Conservation (phyloP, 2,797 vertebrate genomes). For the Enteromius argenteus region DNA sequence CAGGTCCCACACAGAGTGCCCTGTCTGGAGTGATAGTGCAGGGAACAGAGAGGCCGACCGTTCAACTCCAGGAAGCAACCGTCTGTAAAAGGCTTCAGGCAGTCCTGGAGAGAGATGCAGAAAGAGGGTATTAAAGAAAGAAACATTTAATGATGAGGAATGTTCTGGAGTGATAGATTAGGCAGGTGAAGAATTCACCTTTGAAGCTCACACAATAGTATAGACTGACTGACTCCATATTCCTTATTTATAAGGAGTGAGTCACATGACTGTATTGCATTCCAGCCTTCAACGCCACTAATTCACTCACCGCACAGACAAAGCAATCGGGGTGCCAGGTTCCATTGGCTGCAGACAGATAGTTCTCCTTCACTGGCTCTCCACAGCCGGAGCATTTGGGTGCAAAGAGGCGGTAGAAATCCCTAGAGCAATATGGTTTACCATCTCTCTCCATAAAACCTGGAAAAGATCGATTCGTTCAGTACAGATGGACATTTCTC, state of each 20-base stretch:
- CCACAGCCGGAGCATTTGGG: conserved; percentile 90
- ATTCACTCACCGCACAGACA: conserved; percentile 85
- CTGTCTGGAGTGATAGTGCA: conserved; percentile 86
- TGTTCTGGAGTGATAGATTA: background rate
- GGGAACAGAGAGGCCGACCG: conserved; percentile 85
- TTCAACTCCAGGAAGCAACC: conserved; percentile 88
- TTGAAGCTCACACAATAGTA: conserved; percentile 32
- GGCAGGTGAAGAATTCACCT: conserved; percentile 17
- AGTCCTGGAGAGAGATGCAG: conserved; percentile 81
- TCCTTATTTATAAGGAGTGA: conserved; percentile 33
- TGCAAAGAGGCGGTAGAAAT: conserved; percentile 89
- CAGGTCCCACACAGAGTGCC: conserved; percentile 87
- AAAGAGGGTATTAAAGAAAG: background rate
- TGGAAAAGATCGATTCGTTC: conserved; percentile 58
- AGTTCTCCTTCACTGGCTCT: conserved; percentile 81
- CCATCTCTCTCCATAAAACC: conserved; percentile 86
- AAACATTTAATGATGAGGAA: background rate
- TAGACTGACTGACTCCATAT: conserved; percentile 47
- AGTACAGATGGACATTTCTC: background rate
- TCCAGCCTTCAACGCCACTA: conserved; percentile 34
- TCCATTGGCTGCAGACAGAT: conserved; percentile 87
- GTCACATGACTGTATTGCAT: conserved; percentile 40
- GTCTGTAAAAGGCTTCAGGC: conserved; percentile 77
- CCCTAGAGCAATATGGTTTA: conserved; percentile 87
- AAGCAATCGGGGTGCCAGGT: conserved; percentile 94